Conservation (phyloP, 2,797 vertebrate genomes). For the Vultur gryphus region DNA sequence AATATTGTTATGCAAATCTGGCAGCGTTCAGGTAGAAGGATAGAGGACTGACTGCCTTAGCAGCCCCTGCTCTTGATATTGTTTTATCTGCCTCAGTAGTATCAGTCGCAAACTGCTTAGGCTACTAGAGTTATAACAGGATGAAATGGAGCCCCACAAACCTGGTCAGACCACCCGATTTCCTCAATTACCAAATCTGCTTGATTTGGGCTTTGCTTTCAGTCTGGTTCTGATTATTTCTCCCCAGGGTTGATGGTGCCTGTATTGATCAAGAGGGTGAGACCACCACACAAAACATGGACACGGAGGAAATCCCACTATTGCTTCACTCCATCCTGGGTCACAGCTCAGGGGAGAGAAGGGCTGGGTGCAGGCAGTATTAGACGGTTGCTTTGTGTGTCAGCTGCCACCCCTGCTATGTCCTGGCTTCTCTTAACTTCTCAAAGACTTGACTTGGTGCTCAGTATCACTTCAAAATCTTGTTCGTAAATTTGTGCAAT, state of each 20-base stretch:
- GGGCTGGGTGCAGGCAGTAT: not conserved
- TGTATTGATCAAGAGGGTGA: not conserved
- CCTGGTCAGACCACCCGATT: not conserved
- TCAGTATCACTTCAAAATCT: not conserved
- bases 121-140: not conserved
- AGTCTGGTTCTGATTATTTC: not conserved
- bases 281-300: not conserved
- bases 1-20: not conserved
- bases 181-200: not conserved
- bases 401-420: not conserved
- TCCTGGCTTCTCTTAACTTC: not conserved
- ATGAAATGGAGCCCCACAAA: not conserved
- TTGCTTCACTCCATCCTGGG: not conserved
- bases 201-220: not conserved
- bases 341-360: not conserved
- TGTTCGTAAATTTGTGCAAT: not conserved
- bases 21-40: not conserved
- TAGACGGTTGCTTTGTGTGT: accelerated
- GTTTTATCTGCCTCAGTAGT: not conserved
- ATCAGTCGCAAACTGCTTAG: not conserved
- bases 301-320: accelerated
- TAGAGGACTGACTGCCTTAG: not conserved
- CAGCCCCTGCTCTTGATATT: not conserved
- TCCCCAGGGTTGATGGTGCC: not conserved
- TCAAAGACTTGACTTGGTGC: not conserved